Percentiles rank a stretch among this genome's conserved stretches.
Conservation (phyloP, 2,888 invertebrate genomes). For the Cataglyphis cursor region DNA sequence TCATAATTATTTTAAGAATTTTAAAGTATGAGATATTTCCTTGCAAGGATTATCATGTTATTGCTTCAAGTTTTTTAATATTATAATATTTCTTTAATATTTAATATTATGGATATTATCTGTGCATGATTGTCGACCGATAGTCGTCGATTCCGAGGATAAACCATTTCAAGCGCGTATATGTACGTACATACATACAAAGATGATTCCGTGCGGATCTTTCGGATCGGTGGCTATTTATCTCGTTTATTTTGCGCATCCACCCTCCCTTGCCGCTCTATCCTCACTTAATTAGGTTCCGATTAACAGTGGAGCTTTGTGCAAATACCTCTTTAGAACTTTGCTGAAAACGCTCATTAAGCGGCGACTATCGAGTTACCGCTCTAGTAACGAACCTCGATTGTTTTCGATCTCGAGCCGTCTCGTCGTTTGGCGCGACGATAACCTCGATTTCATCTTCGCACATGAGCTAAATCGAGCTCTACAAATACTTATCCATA, state of each 20-base stretch:
- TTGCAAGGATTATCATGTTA: neutral
- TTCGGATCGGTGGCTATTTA: constrained; percentile 70
- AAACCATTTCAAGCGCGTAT: constrained; percentile 12
- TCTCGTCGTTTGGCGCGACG: constrained; percentile 51
- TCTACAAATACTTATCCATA: constrained; percentile 16
- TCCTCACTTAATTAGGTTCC: constrained; percentile 75
- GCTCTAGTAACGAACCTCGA: constrained; percentile 70
- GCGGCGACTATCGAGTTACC: constrained; percentile 71
- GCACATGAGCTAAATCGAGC: constrained; percentile 15
- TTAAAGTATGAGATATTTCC: neutral
- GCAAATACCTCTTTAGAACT: constrained; percentile 72
- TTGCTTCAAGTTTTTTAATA: neutral
- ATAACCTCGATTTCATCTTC: constrained; percentile 42
- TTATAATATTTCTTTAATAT: neutral
- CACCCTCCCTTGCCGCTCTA: constrained; percentile 43
- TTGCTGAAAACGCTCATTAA: constrained; percentile 75
- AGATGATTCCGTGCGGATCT: neutral
- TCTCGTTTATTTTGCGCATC: constrained; percentile 71
- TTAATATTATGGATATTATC: neutral
- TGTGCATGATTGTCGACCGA: neutral
- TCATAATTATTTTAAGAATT: neutral
- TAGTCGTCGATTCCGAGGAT: neutral
- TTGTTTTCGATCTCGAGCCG: constrained; percentile 73
- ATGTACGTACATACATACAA: constrained; percentile 14
- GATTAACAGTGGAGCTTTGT: constrained; percentile 75